Evolutionary conservation across 2,797 vertebrate species (phyloP), one percentile per base, ranked within the genome.

Genomic region (Dendrocincla fuliginosa): DNA sequence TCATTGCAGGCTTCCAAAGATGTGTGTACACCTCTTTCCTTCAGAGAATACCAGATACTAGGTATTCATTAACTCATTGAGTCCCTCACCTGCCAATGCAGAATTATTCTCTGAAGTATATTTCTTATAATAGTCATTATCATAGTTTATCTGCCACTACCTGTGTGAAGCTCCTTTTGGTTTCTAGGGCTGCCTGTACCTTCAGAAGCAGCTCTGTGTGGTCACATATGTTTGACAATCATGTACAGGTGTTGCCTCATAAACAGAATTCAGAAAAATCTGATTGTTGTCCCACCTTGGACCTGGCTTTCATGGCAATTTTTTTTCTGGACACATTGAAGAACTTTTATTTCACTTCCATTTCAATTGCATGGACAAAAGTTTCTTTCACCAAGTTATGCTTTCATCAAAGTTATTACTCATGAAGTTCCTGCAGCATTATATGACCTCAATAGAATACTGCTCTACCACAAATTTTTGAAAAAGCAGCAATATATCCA

Each of bases 231-330:
- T 6, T 17, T 32, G 19, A 1, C 27, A 77, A 25, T 7, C 6
- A 30, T 4, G 5, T 22, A 13, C 11, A 50, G 20, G 5, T 46
- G 10, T 16, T 39, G 4, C 24, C 18, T 37, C 33, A 47, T 11
- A 24, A 68, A 42, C 5, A 56, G 23, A 64, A 41, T 60, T 84
- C 35, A 55, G 27, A 73, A 89, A 64, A n/a, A 71, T 50, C 16
- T 47, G 9, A 8, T 37, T 73, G 6, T 22, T 20, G 7, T 50
- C 8, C 11, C 17, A 28, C 25, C 15, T 74, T 0, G 0, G 18
- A 79, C 5, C n/a, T 30, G 33, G 1, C 0, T 39, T 68, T 68
- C 47, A 56, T 30, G 5, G 17, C 1, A n/a, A 60, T 44, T 47
- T 59, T 73, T 28, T 6, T 28, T 5, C 50, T 56, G 37, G 18